Base-by-base conservation (phyloP, 1,140 invertebrate species). In the Thaumatotibia leucotreta region DNA sequence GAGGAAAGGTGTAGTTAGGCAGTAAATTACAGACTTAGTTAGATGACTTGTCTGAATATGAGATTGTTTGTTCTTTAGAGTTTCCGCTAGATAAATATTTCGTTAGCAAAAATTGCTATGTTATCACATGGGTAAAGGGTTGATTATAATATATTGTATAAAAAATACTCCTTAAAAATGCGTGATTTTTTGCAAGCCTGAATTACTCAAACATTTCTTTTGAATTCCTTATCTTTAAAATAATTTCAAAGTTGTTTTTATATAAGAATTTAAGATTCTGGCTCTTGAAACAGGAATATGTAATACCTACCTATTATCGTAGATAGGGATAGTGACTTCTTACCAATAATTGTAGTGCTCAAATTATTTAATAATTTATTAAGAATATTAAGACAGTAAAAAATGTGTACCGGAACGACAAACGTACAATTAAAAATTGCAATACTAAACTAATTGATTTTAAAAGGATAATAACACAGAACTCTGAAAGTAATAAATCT, bases 1-100 rank as follows among this genome's bases (percentile, higher is more conserved):
- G 79, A 78, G 77, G 73, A 77, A 78, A 70, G 75, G 76, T 73
- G 75, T 84, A 65, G 80, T 83, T 86, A 86, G 78, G 73, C 69
- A 76, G 27, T 82, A 86, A 84, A 86, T 86, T 83, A 79, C 64
- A 78, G 65, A 64, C 50, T 67, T 29, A 50, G 63, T 66, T 67
- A 72, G 64, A 67, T 67, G 75, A 76, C 75, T 75, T 73, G 70
- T 79, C 78, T 77, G 69, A 62, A 70, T 72, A 68, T 73, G 65
- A 76, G 69, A 74, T 81, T 82, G 81, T 86, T 83, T 83, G 79
- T 84, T 77, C 74, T 83, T 66, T 72, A 67, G 61, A 66, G 63
- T 74, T 80, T 79, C 76, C 76, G 67, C 68, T 73, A 17, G 39
- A 20, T 17, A 45, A 45, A 45, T 45, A 45, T 20, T 45, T 45